Evolutionary conservation across 2,888 invertebrate species (phyloP), one percentile per base, ranked within the genome.

Genomic region (Heliconius erato): DNA sequence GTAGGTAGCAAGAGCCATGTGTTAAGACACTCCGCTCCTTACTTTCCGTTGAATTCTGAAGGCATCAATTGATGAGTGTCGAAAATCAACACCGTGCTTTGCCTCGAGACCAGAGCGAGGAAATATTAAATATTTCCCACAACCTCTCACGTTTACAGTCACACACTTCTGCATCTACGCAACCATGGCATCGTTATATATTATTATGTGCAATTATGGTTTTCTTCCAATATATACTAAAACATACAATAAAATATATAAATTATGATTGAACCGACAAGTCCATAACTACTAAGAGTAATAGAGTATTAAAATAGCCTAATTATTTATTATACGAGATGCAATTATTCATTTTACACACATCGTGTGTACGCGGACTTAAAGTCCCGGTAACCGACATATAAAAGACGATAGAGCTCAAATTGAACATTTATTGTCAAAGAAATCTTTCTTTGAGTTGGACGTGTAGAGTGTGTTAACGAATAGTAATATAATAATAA

Each of bases 361-460:
- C 28, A 12, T 74, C 19, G 63, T 78, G 44, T 81, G 63, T 23
- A 63, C n/a, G 26, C 65, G 63, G 77, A 54, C 81, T n/a, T 63
- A 76, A 72, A 23, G n/a, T 12, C 28, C 44, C 49, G 26, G 26
- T 49, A 32, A 68, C 14, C 28, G 7, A 14, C 23, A 65, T 81
- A 81, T 81, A 81, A 77, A 72, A 63, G 71, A 54, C 44, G 63
- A 28, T 44, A 16, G 77, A 49, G 32, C 11, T 78, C 23, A 78
- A 14, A 81, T 63, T 32, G 44, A 44, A 35, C n/a, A 78, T 71
- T 78, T 63, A 63, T 78, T 77, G 54, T 72, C 44, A 77, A 44
- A 63, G 63, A 63, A 63, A 78, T 19, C n/a, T 16, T 44, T 44
- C 65, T 72, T 78, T 28, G n/a, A 71, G 72, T 28, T n/a, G n/a